Percentiles rank a stretch among this genome's conserved stretches.
Evolutionary conservation across 2,113 vertebrate species (phyloP).

Genomic region (Axis porcinus): DNA sequence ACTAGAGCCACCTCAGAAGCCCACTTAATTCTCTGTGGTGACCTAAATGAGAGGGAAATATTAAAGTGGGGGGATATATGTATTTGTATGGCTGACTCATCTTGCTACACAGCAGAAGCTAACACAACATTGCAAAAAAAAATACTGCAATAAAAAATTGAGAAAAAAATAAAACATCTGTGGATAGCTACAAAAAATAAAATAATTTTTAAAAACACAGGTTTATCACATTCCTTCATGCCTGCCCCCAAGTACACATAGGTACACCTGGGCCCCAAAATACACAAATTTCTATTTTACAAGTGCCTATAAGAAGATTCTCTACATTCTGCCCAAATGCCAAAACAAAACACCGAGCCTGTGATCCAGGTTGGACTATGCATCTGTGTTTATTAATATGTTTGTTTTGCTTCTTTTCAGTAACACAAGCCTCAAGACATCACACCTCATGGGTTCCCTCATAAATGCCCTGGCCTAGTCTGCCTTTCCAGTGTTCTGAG

Average conservation of each 20-base stretch:
- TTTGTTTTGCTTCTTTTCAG: not conserved
- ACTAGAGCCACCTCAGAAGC: not conserved
- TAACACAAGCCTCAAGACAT: not conserved
- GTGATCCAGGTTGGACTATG: not conserved
- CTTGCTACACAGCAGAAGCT: not conserved
- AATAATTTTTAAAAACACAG: not conserved
- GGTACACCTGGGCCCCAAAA: not conserved
- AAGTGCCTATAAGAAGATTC: not conserved
- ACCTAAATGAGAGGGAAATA: not conserved
- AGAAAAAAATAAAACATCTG: not conserved
- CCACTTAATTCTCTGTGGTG: not conserved
- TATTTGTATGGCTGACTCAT: not conserved
- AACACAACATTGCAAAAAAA: not conserved
- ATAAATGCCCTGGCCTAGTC: not conserved
- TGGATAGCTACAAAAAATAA: not conserved
- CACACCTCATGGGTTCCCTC: not conserved
- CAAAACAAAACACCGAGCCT: not conserved
- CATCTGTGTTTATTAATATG: not conserved
- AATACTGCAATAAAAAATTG: not conserved
- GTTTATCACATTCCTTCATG: not conserved
- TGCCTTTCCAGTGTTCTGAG: not conserved
- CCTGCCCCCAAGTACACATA: not conserved
- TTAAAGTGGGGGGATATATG: not conserved
- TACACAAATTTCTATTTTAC: not conserved
- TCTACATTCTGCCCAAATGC: not conserved